These are phyloP conservation scores for Sebastes vulpes DNA, from an alignment of 2,797 vertebrate species.

Conservation along the genomic window DNA sequence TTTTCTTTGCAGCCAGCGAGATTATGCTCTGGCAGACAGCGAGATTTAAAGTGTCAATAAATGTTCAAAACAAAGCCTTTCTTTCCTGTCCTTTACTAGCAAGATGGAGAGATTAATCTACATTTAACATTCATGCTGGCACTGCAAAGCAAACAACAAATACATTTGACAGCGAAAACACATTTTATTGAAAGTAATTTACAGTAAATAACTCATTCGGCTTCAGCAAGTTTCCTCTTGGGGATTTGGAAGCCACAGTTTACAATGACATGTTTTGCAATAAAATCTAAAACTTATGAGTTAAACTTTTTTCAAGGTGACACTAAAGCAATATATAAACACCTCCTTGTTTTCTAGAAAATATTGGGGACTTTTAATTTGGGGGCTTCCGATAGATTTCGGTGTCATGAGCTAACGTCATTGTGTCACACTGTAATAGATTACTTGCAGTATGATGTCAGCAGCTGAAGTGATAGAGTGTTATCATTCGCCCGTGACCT, in stretches of 20 bases:
- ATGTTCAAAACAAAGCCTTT: conserved; percentile 70
- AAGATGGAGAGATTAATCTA: conserved; percentile 58
- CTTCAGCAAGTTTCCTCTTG: conserved; percentile 3
- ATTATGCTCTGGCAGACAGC: conserved; percentile 71
- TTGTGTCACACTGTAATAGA: conserved; percentile 54
- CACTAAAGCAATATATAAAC: conserved; percentile 23
- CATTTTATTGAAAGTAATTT: conserved; percentile 43
- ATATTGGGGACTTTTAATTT: conserved; percentile 45
- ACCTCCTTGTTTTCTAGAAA: not conserved
- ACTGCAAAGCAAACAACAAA: conserved; percentile 54
- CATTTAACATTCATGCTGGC: conserved; percentile 49
- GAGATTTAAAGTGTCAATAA: conserved; percentile 82
- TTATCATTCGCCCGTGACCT: conserved; percentile 61
- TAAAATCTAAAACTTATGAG: conserved; percentile 9
- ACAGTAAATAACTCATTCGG: conserved; percentile 34
- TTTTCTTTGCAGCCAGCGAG: conserved; percentile 73
- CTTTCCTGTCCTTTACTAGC: conserved; percentile 39
- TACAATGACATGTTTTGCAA: conserved; percentile 1
- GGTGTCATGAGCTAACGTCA: conserved; percentile 44
- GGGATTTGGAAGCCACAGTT: not conserved
- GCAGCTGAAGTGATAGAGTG: conserved; percentile 64
- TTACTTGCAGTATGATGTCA: conserved; percentile 62
- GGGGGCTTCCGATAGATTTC: conserved; percentile 43
- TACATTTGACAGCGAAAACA: conserved; percentile 24
- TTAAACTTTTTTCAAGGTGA: conserved; percentile 49